Percentiles rank a stretch among this genome's conserved stretches.
Conservation (phyloP, 64 coral and sea anemone genomes). For the Stichodactyla helianthus region DNA sequence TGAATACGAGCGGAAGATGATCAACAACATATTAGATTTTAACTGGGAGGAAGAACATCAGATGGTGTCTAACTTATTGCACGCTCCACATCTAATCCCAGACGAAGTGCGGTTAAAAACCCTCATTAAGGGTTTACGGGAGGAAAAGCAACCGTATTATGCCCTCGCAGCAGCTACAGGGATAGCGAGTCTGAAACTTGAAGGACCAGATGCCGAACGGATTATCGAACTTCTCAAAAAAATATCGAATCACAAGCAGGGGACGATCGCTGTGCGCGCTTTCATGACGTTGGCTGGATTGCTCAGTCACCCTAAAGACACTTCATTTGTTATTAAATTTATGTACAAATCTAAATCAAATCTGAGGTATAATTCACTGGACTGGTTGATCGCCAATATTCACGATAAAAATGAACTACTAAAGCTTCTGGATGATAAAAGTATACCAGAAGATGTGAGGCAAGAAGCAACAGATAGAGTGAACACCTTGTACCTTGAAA, state of each 20-base stretch:
- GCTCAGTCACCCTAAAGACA: slow-evolving; percentile 86
- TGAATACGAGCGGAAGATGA: slow-evolving; percentile 85
- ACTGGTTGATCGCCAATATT: slow-evolving; percentile 92
- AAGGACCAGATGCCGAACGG: slow-evolving; percentile 59
- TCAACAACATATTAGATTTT: slow-evolving; percentile 80
- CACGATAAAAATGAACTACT: slow-evolving; percentile 76
- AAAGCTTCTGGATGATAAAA: slow-evolving; percentile 70
- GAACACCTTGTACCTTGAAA: slow-evolving; percentile 58
- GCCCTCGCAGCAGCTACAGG: slow-evolving; percentile 83
- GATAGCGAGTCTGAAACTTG: slow-evolving; percentile 69
- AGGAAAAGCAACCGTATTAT: slow-evolving; percentile 85
- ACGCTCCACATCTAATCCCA: slow-evolving; percentile 82
- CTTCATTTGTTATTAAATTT: slow-evolving; percentile 88
- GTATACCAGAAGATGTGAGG: slow-evolving; percentile 83
- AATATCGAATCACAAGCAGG: slow-evolving; percentile 68
- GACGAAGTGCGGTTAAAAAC: slow-evolving; percentile 66
- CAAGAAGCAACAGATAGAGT: slow-evolving; percentile 83
- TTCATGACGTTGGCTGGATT: slow-evolving; percentile 89
- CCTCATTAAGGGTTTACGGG: slow-evolving; percentile 77
- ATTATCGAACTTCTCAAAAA: slow-evolving; percentile 85
- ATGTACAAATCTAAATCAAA: slow-evolving; percentile 91
- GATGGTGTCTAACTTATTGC: slow-evolving; percentile 96
- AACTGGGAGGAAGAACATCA: slow-evolving; percentile 91
- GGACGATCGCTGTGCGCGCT: slow-evolving; percentile 76
- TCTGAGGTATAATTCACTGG: slow-evolving; percentile 87